Percentiles rank a stretch among this genome's conserved stretches.
These are phyloP conservation scores for Silurus meridionalis DNA, from an alignment of 2,113 vertebrate species.

Conservation along the genomic window DNA sequence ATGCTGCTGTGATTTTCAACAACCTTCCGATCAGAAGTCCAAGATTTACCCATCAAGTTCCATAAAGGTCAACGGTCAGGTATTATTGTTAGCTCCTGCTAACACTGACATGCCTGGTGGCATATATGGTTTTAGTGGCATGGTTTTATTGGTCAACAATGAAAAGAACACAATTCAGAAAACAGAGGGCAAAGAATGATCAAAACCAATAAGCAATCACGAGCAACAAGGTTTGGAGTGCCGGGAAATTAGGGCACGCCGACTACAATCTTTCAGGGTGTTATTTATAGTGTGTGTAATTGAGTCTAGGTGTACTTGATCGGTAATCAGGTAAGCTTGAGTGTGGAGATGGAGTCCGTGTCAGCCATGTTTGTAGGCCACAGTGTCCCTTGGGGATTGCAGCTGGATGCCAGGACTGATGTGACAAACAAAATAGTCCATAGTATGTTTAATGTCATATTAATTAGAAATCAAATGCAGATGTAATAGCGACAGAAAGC, in stretches of 20 bases:
- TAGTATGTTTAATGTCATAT: neutral
- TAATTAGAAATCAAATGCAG: neutral
- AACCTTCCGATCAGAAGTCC: too few relatives aligned
- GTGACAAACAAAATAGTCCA: neutral
- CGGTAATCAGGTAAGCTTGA: constrained; percentile 1
- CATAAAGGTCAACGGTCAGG: neutral
- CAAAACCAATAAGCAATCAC: neutral
- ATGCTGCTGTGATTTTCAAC: too few relatives aligned
- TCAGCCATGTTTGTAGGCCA: neutral
- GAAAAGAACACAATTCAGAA: neutral
- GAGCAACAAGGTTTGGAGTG: neutral
- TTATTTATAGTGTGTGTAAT: neutral
- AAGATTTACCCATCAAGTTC: too few relatives aligned
- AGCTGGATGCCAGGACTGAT: neutral
- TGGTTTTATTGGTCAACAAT: neutral
- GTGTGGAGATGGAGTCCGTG: neutral
- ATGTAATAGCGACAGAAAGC: neutral
- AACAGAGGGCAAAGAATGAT: neutral
- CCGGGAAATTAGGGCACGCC: neutral
- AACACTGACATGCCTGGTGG: neutral
- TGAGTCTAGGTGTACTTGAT: neutral
- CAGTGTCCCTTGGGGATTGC: neutral
- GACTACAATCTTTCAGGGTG: neutral
- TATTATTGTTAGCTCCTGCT: neutral
- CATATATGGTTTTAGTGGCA: neutral